Base-by-base conservation (phyloP, 2,113 vertebrate genomes). In the Trochalopteron elliotii region DNA sequence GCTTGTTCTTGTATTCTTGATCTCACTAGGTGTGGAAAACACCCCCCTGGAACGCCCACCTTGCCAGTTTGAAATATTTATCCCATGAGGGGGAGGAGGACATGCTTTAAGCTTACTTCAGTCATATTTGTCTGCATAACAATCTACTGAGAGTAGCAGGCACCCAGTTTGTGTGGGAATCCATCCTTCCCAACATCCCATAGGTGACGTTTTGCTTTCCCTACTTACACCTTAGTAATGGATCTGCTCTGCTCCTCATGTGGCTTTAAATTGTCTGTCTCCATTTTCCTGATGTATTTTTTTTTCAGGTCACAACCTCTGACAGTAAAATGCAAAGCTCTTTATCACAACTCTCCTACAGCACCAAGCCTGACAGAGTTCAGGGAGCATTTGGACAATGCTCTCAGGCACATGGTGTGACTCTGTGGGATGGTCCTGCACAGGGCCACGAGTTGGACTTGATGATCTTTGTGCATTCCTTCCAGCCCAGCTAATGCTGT, bases 181-280 rank as follows among this genome's bases (percentile, higher is more conserved):
- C 40, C 39, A 31, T 45, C 56, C 64, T 82, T 28, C 39, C 52
- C 37, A 65, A 21, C 47, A 31, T 87, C 15, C 13, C 1, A 1
- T 3, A 8, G 40, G 27, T 77, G 42, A 35, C 0, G 0, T 74
- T 45, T 65, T 6, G 2, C 42, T 78, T 87, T 89, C 30, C 42
- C 19, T 61, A 18, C 27, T 44, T 42, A 42, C 21, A 24, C 42
- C 15, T 39, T 44, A 28, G 45, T 31, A 47, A 13, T 24, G 71
- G 18, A 37, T 70, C 50, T 70, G 8, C 72, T 45, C 63, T 85
- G 47, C 33, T 31, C 5, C 67, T 88, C 63, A 21, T 0, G 0
- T 71, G 83, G 11, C n/a, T 88, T 76, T 74, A n/a, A 70, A n/a
- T 67, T 69, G 49, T 28, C 44, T 71, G 25, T 69, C 45, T 70